Conservation (phyloP, 2,113 vertebrate genomes). For the Corapipo altera region DNA sequence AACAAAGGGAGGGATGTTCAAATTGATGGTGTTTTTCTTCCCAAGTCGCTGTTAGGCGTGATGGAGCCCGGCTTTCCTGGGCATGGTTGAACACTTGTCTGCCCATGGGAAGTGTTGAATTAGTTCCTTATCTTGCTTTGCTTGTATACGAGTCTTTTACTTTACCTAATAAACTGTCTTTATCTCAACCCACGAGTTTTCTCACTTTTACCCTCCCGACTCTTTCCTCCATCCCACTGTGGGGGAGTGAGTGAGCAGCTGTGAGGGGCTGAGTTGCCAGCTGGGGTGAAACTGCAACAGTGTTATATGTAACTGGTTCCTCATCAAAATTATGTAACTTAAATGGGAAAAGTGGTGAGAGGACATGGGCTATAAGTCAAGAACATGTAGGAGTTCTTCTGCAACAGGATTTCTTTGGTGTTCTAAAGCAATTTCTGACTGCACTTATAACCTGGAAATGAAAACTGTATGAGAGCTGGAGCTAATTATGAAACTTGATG, state of each 20-base stretch:
- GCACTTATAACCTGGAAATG: background rate
- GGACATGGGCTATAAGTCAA: background rate
- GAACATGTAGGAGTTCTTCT: background rate
- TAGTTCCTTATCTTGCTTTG: background rate
- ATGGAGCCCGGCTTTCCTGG: background rate
- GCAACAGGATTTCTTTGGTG: background rate
- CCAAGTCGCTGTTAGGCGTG: background rate
- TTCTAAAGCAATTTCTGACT: background rate
- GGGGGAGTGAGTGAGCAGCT: background rate
- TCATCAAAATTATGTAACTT: background rate
- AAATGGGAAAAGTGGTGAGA: background rate
- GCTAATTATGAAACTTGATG: background rate
- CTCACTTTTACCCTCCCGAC: background rate
- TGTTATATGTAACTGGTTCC: background rate
- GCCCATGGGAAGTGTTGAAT: background rate
- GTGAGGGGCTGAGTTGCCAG: background rate
- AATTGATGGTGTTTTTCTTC: background rate
- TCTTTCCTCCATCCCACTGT: background rate
- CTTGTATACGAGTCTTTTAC: background rate
- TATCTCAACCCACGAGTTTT: background rate
- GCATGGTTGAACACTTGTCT: background rate
- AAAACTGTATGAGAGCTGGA: background rate
- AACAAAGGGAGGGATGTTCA: background rate
- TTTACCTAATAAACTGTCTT: background rate
- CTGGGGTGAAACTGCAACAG: background rate